Percentiles rank a stretch among this genome's conserved stretches.
Conservation (phyloP, 2,888 invertebrate species). For the Baronia brevicornis region DNA sequence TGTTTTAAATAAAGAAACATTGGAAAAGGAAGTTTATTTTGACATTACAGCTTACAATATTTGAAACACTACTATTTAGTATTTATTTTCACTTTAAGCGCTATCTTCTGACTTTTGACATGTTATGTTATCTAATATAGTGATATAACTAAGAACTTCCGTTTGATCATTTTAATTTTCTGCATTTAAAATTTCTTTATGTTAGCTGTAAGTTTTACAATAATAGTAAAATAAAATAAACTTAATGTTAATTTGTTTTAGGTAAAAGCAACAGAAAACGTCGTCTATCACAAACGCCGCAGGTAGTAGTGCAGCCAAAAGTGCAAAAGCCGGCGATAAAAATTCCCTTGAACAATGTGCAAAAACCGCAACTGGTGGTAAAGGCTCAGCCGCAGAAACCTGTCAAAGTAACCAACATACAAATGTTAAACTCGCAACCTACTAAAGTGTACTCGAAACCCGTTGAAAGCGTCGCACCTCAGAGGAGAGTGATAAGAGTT, state of each 20-base stretch:
- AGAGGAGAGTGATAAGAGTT: slow-evolving; percentile 57
- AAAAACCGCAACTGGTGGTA: slow-evolving; percentile 60
- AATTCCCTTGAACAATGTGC: slow-evolving; percentile 36
- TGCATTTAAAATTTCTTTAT: too few species aligned
- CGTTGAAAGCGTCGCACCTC: slow-evolving; percentile 58
- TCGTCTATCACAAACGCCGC: slow-evolving; percentile 58
- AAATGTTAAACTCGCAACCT: slow-evolving; percentile 56
- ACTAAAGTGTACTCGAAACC: slow-evolving; percentile 65
- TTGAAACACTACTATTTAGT: too few species aligned
- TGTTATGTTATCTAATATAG: too few species aligned
- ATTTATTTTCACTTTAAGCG: too few species aligned
- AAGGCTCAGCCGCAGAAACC: slow-evolving; percentile 65
- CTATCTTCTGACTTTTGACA: too few species aligned
- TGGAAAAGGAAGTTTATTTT: too few species aligned
- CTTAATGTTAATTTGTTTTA: slow-evolving; percentile 25
- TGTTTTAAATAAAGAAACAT: too few species aligned
- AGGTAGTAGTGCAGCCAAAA: slow-evolving; percentile 56
- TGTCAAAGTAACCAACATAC: slow-evolving; percentile 60
- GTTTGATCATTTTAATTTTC: too few species aligned
- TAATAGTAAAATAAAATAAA: too few species aligned
- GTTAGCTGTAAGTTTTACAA: not conserved
- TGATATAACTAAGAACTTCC: too few species aligned
- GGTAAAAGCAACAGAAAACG: slow-evolving; percentile 61
- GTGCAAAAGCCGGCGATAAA: slow-evolving; percentile 56
- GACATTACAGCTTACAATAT: too few species aligned